Conservation (phyloP, 2,113 vertebrate genomes). For the Nipponia nippon region DNA sequence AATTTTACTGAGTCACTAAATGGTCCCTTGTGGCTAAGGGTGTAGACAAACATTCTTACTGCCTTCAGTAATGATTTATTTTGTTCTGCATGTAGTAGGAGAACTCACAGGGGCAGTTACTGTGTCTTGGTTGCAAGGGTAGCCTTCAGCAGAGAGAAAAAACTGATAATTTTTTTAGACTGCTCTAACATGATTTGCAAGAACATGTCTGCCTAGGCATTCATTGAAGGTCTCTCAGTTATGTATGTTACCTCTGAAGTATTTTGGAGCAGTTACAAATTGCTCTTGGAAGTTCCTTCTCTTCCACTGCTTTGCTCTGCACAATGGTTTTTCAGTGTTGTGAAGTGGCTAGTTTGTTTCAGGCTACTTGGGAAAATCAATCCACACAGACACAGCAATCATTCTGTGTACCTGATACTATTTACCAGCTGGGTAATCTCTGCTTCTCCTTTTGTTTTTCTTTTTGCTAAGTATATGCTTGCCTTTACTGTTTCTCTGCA, state of each 20-base stretch:
- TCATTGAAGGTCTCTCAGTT: not conserved
- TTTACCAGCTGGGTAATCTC: not conserved
- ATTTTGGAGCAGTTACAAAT: not conserved
- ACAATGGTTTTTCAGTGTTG: not conserved
- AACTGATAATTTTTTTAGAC: not conserved
- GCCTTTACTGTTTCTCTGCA: not conserved
- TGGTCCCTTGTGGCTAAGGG: not conserved
- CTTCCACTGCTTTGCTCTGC: not conserved
- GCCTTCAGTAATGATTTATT: conserved; percentile 6
- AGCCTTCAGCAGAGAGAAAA: not conserved
- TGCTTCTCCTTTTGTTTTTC: not conserved
- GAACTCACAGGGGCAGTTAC: not conserved
- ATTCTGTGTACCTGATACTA: not conserved
- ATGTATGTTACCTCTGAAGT: not conserved
- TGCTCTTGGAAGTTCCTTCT: not conserved
- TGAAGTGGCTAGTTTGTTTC: not conserved
- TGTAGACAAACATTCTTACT: conserved; percentile 17
- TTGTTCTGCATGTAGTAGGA: not conserved
- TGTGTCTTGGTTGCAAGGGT: not conserved
- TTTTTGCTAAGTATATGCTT: not conserved
- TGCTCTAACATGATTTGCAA: not conserved
- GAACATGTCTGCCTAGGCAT: not conserved
- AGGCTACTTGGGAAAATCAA: not conserved
- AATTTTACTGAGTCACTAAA: conserved; percentile 15
- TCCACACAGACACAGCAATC: not conserved